Evolutionary conservation across 1,140 invertebrate species (phyloP).

Genomic region (Probaryconus sp.): DNA sequence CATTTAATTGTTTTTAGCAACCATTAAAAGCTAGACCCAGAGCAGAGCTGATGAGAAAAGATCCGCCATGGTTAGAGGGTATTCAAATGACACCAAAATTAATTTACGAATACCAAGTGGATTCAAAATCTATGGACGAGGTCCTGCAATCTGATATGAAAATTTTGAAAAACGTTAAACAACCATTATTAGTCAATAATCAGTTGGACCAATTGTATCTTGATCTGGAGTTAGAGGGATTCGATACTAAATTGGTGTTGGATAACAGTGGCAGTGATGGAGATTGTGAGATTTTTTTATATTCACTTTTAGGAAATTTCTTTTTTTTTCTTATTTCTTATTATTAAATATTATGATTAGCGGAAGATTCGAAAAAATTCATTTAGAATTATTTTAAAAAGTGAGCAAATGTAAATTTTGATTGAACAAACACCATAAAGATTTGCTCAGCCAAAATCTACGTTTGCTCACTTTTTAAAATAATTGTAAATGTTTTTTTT

Average conservation of each 20-base stretch:
- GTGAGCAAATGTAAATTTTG: no score
- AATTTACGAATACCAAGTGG: slow-evolving; percentile 84
- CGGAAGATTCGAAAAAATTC: no score
- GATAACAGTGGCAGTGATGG: slow-evolving; percentile 82
- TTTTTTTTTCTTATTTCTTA: neutral
- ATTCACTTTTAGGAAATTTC: no score
- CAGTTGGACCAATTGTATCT: slow-evolving; percentile 85
- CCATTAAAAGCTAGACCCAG: neutral
- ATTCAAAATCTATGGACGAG: slow-evolving; percentile 81
- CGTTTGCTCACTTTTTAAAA: no score
- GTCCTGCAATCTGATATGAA: slow-evolving; percentile 82
- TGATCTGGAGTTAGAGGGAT: slow-evolving; percentile 83
- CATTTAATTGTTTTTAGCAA: slow-evolving; percentile 9
- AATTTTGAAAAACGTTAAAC: slow-evolving; percentile 79
- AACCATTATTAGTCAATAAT: slow-evolving; percentile 85
- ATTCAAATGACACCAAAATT: slow-evolving; percentile 83
- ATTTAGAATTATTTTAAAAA: no score
- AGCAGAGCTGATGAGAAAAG: slow-evolving; percentile 65
- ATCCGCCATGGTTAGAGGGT: slow-evolving; percentile 83
- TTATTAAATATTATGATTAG: no score
- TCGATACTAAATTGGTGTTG: slow-evolving; percentile 79
- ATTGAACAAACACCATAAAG: no score
- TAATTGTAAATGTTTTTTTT: no score
- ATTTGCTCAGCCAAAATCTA: no score
- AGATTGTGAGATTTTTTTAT: slow-evolving; percentile 80